Percentiles rank a stretch among this genome's conserved stretches.
Evolutionary conservation across 2,797 vertebrate species (phyloP).

Genomic region (Cyprinodon diabolis): DNA sequence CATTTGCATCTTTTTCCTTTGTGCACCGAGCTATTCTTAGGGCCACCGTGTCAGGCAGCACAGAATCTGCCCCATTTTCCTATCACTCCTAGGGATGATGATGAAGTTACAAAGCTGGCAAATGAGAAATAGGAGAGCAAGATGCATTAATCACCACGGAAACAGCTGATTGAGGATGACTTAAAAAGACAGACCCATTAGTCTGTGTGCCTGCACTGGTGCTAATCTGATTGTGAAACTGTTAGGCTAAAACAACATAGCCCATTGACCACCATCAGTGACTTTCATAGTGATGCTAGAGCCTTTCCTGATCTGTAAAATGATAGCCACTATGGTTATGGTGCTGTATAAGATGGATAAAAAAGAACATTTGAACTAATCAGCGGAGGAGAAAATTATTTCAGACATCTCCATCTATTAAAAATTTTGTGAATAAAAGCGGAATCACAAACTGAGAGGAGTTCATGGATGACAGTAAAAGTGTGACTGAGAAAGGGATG

Average conservation of each 20-base stretch:
- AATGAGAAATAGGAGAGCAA: slow-evolving; percentile 67
- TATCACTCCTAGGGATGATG: slow-evolving; percentile 72
- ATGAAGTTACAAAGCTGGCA: slow-evolving; percentile 78
- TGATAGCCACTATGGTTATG: slow-evolving; percentile 23
- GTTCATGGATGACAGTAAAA: slow-evolving; percentile 70
- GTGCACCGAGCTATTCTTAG: slow-evolving; percentile 78
- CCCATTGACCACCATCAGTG: slow-evolving; percentile 59
- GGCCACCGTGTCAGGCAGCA: slow-evolving; percentile 51
- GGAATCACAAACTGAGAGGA: slow-evolving; percentile 62
- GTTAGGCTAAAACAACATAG: slow-evolving; percentile 75
- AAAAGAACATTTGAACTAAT: slow-evolving; percentile 21
- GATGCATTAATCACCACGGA: slow-evolving; percentile 78
- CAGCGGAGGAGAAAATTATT: slow-evolving; percentile 33
- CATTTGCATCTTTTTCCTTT: slow-evolving; percentile 65
- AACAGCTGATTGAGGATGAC: slow-evolving; percentile 79
- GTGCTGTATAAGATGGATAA: slow-evolving; percentile 15
- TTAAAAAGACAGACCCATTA: slow-evolving; percentile 77
- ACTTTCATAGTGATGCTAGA: slow-evolving; percentile 37
- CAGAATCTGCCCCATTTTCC: slow-evolving; percentile 70
- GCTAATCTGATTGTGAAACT: slow-evolving; percentile 81
- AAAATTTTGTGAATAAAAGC: slow-evolving; percentile 36
- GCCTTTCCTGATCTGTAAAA: slow-evolving; percentile 39
- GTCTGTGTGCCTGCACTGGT: slow-evolving; percentile 66
- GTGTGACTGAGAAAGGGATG: slow-evolving; percentile 62
- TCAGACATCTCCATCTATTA: slow-evolving; percentile 32